Base-by-base conservation (phyloP, 1,140 invertebrate genomes). In the Procambarus clarkii region DNA sequence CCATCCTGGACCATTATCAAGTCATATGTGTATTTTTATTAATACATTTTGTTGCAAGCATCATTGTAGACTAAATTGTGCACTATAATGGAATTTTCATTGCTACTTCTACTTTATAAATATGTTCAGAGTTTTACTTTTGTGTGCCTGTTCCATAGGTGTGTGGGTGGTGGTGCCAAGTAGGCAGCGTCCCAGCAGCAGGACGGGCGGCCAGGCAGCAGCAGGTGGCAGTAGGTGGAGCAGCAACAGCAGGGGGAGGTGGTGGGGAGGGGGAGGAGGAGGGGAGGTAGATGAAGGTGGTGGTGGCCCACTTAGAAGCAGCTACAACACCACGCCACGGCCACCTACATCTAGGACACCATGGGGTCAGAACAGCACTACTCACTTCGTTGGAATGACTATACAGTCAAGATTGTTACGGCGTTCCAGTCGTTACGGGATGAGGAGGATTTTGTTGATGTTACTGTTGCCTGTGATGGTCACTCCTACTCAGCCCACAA, bases 381-480 rank as follows among this genome's bases (percentile, higher is more conserved):
- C 94, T 97, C 96, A 90, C 94, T 97, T 88, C 96, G 96, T 92
- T 97, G 97, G 97, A 97, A 97, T 93, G 97, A 97, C 94, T 97
- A 97, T 94, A 95, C 96, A 92, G 95, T 96, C 90, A 97, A 97
- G 93, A 96, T 97, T 93, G 96, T 96, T 85, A 96, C 96, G 94
- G 97, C 97, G 71, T 97, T 98, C 94, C 97, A 97, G 94, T 96
- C 96, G 80, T 95, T 98, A 91, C 95, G 97, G 76, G 96, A 96
- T 89, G 96, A 97, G 93, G 97, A 97, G 94, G 96, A 97, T 94
- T 96, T 98, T 87, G 97, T 97, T 78, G 97, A 98, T 95, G 97
- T 98, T 7, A 98, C 97, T 58, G 94, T 98, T 86, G 97, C 97
- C 94, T 97, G 97, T 93, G 97, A 98, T 94, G 97, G 97, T 87